Percentiles rank a stretch among this genome's conserved stretches.
These are phyloP conservation scores for Centropyge bicolor DNA, from an alignment of 2,797 vertebrate species.

Conservation along the genomic window DNA sequence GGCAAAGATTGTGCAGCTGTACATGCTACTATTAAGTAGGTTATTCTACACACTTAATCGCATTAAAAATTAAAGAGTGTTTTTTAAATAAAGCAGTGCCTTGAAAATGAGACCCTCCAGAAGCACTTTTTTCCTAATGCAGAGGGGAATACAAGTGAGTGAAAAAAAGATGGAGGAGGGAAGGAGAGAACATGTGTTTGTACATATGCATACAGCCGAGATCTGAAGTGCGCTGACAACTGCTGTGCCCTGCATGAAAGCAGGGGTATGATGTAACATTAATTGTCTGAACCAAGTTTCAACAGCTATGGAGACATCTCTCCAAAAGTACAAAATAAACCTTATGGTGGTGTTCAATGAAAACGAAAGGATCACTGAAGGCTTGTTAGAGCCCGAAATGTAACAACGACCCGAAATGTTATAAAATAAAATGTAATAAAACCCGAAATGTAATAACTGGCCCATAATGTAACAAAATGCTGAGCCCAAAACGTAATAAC, in stretches of 20 bases:
- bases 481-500: too few species aligned
- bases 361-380: too few species aligned
- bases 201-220: constrained; percentile 2
- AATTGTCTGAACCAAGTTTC: too few species aligned
- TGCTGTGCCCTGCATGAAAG: neutral
- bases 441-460: too few species aligned
- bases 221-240: neutral
- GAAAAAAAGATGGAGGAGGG: neutral
- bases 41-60: constrained; percentile 67
- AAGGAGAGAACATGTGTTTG: constrained; percentile 4
- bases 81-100: constrained; percentile 68
- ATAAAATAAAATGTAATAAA: too few species aligned
- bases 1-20: constrained; percentile 15
- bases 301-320: too few species aligned
- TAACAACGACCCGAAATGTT: too few species aligned
- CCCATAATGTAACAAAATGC: too few species aligned
- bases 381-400: too few species aligned
- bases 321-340: too few species aligned
- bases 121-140: constrained; percentile 45
- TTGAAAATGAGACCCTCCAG: constrained; percentile 53
- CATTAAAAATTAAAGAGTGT: constrained; percentile 71
- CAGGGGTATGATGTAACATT: too few species aligned
- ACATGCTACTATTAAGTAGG: constrained; percentile 58
- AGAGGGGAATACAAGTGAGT: constrained; percentile 2
- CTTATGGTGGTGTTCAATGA: too few species aligned